Evolutionary conservation across 2,888 invertebrate genomes (phyloP).

Genomic region (Apeira syringaria): DNA sequence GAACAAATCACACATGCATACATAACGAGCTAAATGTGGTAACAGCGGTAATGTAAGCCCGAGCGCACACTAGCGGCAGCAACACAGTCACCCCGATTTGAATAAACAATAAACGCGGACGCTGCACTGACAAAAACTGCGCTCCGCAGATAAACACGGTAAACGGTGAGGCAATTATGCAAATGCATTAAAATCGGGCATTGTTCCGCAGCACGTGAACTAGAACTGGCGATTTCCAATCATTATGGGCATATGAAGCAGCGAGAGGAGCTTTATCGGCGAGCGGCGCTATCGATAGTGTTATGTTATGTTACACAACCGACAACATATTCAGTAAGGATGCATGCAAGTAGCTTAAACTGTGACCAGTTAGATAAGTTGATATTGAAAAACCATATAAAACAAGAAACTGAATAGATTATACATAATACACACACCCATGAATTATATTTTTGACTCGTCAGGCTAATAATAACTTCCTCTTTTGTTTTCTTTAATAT

Average conservation of each 20-base stretch:
- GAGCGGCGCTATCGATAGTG: conserved; percentile 4
- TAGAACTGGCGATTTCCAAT: conserved; percentile 29
- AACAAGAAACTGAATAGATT: no score
- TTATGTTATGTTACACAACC: no score
- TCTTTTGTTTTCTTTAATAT: no score
- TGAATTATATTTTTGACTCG: no score
- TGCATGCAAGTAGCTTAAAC: no score
- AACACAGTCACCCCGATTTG: conserved; percentile 41
- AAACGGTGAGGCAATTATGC: conserved; percentile 53
- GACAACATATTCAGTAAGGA: no score
- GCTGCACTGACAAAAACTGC: conserved; percentile 22
- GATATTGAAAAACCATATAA: no score
- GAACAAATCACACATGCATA: background rate
- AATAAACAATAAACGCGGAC: conserved; percentile 31
- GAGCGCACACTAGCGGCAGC: conserved; percentile 8
- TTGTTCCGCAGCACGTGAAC: conserved; percentile 49
- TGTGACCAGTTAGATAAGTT: no score
- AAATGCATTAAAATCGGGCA: conserved; percentile 55
- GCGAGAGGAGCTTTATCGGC: conserved; percentile 15
- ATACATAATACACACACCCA: no score
- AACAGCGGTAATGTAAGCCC: background rate
- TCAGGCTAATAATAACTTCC: no score
- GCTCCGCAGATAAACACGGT: conserved; percentile 45
- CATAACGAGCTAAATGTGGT: background rate
- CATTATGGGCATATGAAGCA: conserved; percentile 31